phyloP scores from a whole-genome alignment of 2,113 vertebrate genomes.

The Nerophis ophidion region DNA sequence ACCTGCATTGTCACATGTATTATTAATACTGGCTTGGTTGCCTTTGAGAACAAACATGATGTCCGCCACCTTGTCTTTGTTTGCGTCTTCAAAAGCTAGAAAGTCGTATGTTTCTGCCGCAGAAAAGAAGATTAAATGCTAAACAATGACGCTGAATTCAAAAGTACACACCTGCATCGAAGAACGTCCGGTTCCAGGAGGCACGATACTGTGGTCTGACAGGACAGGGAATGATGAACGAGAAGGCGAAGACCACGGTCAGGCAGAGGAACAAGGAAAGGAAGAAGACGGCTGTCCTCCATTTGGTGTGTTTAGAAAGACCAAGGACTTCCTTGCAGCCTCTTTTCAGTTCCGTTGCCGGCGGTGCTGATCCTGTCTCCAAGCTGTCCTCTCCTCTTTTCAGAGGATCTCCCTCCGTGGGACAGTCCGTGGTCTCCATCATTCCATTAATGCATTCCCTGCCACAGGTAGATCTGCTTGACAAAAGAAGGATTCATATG shows the following conservation, averaged over 20 bases:
- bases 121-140: background rate
- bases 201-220: slow-evolving; percentile 73
- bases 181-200: slow-evolving; percentile 73
- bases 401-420: slow-evolving; percentile 81
- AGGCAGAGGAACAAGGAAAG: slow-evolving; percentile 83
- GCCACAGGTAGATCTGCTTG: slow-evolving; percentile 9
- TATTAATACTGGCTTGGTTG: slow-evolving; percentile 55
- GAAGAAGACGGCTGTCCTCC: slow-evolving; percentile 83
- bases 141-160: background rate
- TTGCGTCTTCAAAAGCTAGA: slow-evolving; percentile 73
- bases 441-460: slow-evolving; percentile 39
- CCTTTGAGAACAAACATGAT: slow-evolving; percentile 79
- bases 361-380: slow-evolving; percentile 39
- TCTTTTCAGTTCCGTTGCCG: slow-evolving; percentile 33
- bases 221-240: slow-evolving; percentile 89
- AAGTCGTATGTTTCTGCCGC: slow-evolving; percentile 78
- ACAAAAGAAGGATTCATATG: background rate
- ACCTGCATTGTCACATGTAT: slow-evolving; percentile 77
- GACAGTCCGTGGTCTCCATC: slow-evolving; percentile 71
- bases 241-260: slow-evolving; percentile 84
- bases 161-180: slow-evolving; percentile 67
- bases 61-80: slow-evolving; percentile 81
- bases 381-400: slow-evolving; percentile 71
- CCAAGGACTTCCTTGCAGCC: slow-evolving; percentile 42
- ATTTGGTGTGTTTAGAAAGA: slow-evolving; percentile 71